Evolutionary conservation across 35 echinoderm and acorn worm genomes (phyloP).

Genomic region (Heliocidaris tuberculata): DNA sequence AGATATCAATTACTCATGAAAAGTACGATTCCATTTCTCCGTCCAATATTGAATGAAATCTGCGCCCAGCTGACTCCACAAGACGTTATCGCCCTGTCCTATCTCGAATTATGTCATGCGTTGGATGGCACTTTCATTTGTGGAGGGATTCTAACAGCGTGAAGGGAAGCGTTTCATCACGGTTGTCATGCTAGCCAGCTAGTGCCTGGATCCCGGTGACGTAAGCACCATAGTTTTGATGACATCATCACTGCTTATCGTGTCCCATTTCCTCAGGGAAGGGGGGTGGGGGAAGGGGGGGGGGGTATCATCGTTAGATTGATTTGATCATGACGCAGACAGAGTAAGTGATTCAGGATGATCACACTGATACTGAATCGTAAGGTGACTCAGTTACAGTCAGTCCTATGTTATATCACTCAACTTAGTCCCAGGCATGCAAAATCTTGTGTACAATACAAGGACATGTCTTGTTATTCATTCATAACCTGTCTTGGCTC

Average conservation of each 20-base stretch:
- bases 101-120: neutral
- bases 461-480: neutral
- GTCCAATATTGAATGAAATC: neutral
- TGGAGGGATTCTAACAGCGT: neutral
- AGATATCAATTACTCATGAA: neutral
- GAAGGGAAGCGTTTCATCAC: neutral
- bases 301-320: neutral
- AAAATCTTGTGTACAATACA: neutral
- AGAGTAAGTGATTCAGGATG: neutral
- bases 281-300: neutral
- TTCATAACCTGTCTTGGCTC: too few relatives aligned
- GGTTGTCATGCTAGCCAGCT: neutral
- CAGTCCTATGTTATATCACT: neutral
- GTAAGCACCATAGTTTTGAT: neutral
- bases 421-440: neutral
- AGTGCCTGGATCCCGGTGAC: neutral
- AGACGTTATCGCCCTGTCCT: neutral
- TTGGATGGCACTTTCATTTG: neutral
- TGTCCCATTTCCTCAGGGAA: neutral
- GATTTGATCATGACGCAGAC: conserved; percentile 15
- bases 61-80: neutral
- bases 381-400: neutral
- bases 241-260: neutral
- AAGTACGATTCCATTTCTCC: neutral
- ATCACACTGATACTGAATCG: neutral